These are phyloP conservation scores for Danio jaintianensis DNA, from an alignment of 2,797 vertebrate genomes.

Conservation along the genomic window DNA sequence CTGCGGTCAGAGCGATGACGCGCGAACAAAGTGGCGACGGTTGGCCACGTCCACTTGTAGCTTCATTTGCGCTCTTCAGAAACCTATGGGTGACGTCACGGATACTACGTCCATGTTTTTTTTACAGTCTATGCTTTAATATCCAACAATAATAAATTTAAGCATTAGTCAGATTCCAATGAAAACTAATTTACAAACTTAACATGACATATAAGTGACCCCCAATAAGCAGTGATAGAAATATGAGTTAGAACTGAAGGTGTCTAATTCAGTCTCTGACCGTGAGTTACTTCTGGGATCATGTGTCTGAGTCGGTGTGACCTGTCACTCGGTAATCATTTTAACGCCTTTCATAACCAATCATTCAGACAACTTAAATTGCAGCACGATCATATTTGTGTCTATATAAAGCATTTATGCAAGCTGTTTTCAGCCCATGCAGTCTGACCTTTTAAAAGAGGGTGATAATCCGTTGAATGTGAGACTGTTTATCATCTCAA, in stretches of 20 bases:
- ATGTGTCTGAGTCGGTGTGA: background rate
- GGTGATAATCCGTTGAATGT: background rate
- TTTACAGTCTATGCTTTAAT: background rate
- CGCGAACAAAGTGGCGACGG: no score
- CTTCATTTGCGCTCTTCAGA: no score
- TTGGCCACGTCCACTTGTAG: no score
- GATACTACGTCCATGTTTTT: no score
- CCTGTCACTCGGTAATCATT: slow-evolving; percentile 15
- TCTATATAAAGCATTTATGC: slow-evolving; percentile 31
- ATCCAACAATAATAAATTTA: background rate
- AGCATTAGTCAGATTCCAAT: background rate
- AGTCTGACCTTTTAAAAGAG: slow-evolving; percentile 1
- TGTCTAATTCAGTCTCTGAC: background rate
- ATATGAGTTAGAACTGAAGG: background rate
- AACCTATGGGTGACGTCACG: no score
- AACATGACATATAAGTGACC: background rate
- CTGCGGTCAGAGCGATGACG: no score
- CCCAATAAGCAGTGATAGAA: background rate
- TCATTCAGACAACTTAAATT: background rate
- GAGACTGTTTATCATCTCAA: background rate
- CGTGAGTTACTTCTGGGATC: background rate
- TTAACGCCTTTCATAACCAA: background rate
- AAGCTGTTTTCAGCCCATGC: background rate
- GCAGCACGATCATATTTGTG: background rate
- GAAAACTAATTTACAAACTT: background rate